Conservation (phyloP, 2,888 invertebrate genomes). For the Phengaris alcon region DNA sequence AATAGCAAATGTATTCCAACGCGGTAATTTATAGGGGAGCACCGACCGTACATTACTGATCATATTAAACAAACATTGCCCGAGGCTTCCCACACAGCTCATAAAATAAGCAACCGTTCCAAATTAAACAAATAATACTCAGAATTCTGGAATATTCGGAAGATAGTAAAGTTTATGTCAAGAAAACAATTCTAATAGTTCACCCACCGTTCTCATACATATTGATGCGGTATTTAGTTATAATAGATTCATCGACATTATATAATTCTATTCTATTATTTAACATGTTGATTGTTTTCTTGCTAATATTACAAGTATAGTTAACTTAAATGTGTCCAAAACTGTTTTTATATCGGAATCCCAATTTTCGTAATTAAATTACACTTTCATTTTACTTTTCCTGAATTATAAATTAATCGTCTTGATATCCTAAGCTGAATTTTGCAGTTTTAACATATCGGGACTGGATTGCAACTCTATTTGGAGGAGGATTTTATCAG, state of each 20-base stretch:
- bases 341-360: too few species aligned
- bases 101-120: conserved; percentile 17
- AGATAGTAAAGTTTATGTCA: conserved; percentile 3
- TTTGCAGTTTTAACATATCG: too few species aligned
- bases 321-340: too few species aligned
- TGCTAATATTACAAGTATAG: too few species aligned
- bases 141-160: background rate
- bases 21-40: background rate
- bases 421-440: too few species aligned
- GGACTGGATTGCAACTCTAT: too few species aligned
- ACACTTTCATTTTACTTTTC: too few species aligned
- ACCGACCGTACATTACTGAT: background rate
- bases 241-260: background rate
- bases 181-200: conserved; percentile 20
- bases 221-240: background rate
- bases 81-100: background rate
- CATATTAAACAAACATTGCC: conserved; percentile 1
- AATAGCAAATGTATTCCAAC: background rate
- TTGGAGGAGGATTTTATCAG: too few species aligned
- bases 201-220: background rate
- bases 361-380: too few species aligned
- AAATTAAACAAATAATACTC: conserved; percentile 17
- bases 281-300: background rate
- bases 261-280: background rate
- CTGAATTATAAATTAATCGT: too few species aligned